Evolutionary conservation across 2,888 invertebrate species (phyloP).

Genomic region (Alviniconcha strummeri): DNA sequence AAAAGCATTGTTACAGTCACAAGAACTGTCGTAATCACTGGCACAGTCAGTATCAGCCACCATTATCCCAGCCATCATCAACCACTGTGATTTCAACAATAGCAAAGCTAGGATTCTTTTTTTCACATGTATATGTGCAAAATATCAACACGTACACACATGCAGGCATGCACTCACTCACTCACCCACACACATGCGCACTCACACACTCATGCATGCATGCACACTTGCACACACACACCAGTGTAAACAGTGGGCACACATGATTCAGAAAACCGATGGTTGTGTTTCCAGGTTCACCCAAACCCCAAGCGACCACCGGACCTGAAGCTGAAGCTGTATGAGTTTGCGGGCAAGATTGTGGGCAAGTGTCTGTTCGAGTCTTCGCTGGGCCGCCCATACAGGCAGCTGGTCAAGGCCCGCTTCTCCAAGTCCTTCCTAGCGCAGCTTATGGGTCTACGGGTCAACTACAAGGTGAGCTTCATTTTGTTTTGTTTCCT

Average conservation of each 20-base stretch:
- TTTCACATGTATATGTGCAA: no score
- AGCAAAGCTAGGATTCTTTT: no score
- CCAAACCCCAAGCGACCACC: constrained; percentile 85
- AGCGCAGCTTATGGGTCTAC: constrained; percentile 93
- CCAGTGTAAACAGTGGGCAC: no score
- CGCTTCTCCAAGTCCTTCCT: constrained; percentile 93
- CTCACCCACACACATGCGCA: background rate
- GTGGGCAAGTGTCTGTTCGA: constrained; percentile 97
- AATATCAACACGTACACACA: no score
- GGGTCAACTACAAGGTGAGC: constrained; percentile 91
- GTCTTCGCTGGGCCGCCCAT: constrained; percentile 91
- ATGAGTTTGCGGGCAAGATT: constrained; percentile 92
- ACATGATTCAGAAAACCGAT: no score
- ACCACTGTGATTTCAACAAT: no score
- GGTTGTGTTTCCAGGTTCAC: constrained; percentile 77
- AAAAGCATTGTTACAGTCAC: no score
- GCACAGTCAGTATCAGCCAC: no score
- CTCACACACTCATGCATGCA: background rate
- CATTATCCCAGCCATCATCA: no score
- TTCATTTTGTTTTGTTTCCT: no score
- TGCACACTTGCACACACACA: background rate
- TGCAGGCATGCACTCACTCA: background rate
- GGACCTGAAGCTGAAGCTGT: constrained; percentile 89
- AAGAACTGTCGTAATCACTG: no score
- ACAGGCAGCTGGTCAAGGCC: constrained; percentile 91